Evolutionary conservation across 2,113 vertebrate species (phyloP).

Genomic region (Dasyprocta punctata): DNA sequence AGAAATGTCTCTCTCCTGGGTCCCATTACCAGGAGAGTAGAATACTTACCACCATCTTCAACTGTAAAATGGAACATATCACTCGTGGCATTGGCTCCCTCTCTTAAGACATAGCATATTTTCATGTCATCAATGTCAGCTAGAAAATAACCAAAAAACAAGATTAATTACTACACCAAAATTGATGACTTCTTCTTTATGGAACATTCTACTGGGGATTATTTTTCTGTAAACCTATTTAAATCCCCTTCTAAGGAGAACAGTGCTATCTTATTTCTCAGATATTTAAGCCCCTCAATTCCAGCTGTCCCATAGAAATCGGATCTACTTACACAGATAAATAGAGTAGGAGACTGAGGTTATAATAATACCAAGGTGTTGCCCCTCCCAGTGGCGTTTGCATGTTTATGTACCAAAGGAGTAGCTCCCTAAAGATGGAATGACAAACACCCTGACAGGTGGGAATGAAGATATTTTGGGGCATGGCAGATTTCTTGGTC

Average conservation of each 20-base stretch:
- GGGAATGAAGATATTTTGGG: conserved; percentile 72
- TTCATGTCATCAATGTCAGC: conserved; percentile 95
- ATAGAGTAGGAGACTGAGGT: neutral
- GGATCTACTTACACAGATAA: conserved; percentile 36
- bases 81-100: conserved; percentile 91
- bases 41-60: conserved; percentile 92
- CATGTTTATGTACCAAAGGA: conserved; percentile 46
- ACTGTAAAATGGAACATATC: conserved; percentile 93
- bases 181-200: neutral
- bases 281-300: neutral
- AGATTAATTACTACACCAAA: conserved; percentile 19
- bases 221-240: neutral
- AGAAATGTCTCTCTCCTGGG: neutral
- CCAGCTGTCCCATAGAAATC: conserved; percentile 65
- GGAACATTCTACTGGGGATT: neutral
- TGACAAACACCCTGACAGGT: conserved; percentile 59
- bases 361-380: conserved; percentile 76
- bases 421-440: conserved; percentile 22
- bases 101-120: conserved; percentile 93
- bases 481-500: conserved; percentile 30
- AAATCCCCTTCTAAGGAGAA: neutral
- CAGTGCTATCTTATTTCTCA: neutral
- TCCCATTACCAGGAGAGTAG: neutral
- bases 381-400: neutral
- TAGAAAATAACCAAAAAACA: conserved; percentile 80